phyloP scores from a whole-genome alignment of 2,888 invertebrate genomes.

The Lithodes maja region DNA sequence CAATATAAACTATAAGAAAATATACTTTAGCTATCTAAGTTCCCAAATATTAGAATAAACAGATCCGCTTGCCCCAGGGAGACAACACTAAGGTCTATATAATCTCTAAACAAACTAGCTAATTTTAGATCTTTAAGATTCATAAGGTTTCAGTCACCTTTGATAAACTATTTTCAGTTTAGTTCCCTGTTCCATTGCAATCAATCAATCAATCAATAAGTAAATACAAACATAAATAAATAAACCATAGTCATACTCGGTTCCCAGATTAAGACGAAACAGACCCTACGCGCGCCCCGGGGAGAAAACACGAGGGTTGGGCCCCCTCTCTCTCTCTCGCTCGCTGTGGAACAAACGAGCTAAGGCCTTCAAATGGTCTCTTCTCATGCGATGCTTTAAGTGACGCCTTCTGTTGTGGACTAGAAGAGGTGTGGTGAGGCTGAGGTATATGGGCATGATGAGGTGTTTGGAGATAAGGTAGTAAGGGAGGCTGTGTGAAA shows the following conservation, averaged over 20 bases:
- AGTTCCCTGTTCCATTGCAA: too few species aligned
- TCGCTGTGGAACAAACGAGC: background rate
- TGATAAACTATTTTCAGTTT: too few species aligned
- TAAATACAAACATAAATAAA: too few species aligned
- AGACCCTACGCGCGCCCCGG: background rate
- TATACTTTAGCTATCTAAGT: too few species aligned
- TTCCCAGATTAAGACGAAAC: background rate
- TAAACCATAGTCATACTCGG: background rate
- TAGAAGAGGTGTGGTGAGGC: background rate
- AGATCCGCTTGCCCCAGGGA: too few species aligned
- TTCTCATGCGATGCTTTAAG: background rate
- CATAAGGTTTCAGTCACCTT: too few species aligned
- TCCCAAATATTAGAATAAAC: too few species aligned
- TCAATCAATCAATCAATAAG: too few species aligned
- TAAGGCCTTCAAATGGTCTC: background rate
- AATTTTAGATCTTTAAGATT: too few species aligned
- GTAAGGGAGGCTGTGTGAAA: background rate
- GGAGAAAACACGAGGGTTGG: background rate
- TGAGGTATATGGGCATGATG: background rate
- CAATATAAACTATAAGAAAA: too few species aligned
- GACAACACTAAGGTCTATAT: too few species aligned
- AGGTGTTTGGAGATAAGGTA: background rate
- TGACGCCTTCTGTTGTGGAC: background rate
- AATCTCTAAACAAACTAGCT: too few species aligned
- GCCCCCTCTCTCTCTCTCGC: conserved; percentile 39